These are phyloP conservation scores for Erethizon dorsatum DNA, from an alignment of 2,797 vertebrate species.

Conservation along the genomic window DNA sequence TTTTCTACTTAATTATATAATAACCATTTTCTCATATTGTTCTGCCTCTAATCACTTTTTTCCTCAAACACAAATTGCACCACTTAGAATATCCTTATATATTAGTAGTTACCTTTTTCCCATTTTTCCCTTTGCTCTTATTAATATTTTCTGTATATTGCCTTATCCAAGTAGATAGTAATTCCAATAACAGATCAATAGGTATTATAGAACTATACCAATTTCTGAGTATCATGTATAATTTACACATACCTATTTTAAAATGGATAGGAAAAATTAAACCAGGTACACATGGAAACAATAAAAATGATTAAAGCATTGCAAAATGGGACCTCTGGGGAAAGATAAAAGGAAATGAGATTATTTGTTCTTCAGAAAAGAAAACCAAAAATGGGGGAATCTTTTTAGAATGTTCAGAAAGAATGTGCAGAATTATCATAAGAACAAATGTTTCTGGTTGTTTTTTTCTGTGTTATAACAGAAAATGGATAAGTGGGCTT, in stretches of 20 bases:
- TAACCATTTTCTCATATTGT: not conserved
- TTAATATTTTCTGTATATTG: not conserved
- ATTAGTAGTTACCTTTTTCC: not conserved
- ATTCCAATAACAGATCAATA: slow-evolving; percentile 20
- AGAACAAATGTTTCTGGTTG: slow-evolving; percentile 4
- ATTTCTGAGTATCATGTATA: slow-evolving; percentile 1
- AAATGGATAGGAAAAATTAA: slow-evolving; percentile 51
- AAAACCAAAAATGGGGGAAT: slow-evolving; percentile 33
- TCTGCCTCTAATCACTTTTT: not conserved
- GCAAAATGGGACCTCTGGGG: slow-evolving; percentile 65
- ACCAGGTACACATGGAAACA: slow-evolving; percentile 77
- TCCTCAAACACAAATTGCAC: not conserved
- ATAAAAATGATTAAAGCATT: slow-evolving; percentile 84
- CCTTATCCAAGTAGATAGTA: not conserved
- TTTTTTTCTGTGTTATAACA: slow-evolving; percentile 31
- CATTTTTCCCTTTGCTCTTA: not conserved
- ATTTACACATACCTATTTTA: slow-evolving; percentile 59
- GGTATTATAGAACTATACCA: not conserved
- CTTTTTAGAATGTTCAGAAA: slow-evolving; percentile 43
- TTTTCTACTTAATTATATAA: slow-evolving; percentile 38
- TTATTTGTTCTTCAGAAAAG: slow-evolving; percentile 76
- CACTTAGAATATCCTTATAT: not conserved
- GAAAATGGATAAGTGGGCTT: not conserved
- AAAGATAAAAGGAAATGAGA: slow-evolving; percentile 81
- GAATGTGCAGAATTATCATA: slow-evolving; percentile 63